These are phyloP conservation scores for Disparrhopalites patrizii DNA, from an alignment of 2,888 invertebrate genomes.

Conservation along the genomic window DNA sequence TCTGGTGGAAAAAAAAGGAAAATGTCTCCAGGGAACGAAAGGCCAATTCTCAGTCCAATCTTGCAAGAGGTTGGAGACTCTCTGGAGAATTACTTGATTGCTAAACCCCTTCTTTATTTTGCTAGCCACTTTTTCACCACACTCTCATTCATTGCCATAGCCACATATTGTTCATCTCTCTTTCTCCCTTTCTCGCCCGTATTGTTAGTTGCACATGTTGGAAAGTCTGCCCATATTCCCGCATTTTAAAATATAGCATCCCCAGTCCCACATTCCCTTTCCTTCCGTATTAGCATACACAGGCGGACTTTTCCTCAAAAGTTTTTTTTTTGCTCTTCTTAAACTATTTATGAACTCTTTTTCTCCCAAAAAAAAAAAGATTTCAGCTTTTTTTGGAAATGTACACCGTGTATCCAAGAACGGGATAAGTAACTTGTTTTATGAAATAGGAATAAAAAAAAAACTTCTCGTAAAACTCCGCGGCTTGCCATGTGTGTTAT, in stretches of 20 bases:
- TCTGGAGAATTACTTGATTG: slow-evolving; percentile 38
- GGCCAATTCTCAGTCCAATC: slow-evolving; percentile 43
- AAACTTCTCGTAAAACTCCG: too few relatives aligned
- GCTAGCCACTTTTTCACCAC: slow-evolving; percentile 34
- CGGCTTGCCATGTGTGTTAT: not conserved
- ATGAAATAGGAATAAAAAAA: too few relatives aligned
- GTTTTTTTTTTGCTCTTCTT: too few relatives aligned
- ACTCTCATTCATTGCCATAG: slow-evolving; percentile 14
- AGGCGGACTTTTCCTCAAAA: not conserved
- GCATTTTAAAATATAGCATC: too few relatives aligned
- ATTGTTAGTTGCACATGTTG: not conserved
- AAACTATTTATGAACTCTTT: not conserved
- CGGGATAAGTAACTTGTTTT: too few relatives aligned
- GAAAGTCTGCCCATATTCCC: too few relatives aligned
- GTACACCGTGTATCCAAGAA: too few relatives aligned
- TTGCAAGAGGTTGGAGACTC: slow-evolving; percentile 38
- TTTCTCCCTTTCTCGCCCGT: not conserved
- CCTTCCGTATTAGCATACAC: not conserved
- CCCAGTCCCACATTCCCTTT: not conserved
- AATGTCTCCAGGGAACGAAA: slow-evolving; percentile 30
- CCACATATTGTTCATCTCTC: not conserved
- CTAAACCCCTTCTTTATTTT: slow-evolving; percentile 34
- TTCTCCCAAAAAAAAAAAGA: not conserved
- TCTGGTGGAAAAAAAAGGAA: not conserved
- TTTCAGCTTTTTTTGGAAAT: not conserved